These are phyloP conservation scores for Baryphthengus martii DNA, from an alignment of 2,113 vertebrate genomes.

Conservation along the genomic window DNA sequence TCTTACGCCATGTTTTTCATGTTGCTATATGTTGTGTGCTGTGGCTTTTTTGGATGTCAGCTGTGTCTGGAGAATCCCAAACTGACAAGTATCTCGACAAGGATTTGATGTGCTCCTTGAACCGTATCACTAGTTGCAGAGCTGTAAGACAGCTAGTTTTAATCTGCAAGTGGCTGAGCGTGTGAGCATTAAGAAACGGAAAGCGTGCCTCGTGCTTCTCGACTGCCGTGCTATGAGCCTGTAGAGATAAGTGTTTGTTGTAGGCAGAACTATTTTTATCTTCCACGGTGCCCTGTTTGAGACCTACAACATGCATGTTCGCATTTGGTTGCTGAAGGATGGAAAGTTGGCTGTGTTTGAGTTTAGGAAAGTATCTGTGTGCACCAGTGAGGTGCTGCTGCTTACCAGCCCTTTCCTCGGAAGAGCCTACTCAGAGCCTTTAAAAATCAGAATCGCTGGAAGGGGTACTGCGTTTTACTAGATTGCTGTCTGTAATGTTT, in stretches of 20 bases:
- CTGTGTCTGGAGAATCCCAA: slow-evolving; percentile 1
- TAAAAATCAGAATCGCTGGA: neutral
- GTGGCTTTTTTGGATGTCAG: neutral
- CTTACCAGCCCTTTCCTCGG: neutral
- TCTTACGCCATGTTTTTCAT: neutral
- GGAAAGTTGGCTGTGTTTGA: neutral
- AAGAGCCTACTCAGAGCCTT: neutral
- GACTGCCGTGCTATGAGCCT: neutral
- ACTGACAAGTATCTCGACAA: neutral
- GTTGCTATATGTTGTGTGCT: neutral
- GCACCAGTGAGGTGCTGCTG: neutral
- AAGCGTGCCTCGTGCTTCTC: neutral
- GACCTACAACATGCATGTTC: neutral
- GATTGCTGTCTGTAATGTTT: neutral
- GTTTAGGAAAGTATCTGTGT: neutral
- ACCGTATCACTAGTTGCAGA: neutral
- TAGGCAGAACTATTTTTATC: slow-evolving; percentile 5
- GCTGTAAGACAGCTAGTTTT: slow-evolving; percentile 25
- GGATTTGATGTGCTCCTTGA: slow-evolving; percentile 20
- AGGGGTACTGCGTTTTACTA: neutral
- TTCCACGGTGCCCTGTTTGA: neutral
- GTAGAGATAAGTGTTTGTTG: neutral
- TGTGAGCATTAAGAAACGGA: neutral
- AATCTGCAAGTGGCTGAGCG: neutral
- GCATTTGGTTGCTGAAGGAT: neutral